Conservation (phyloP, 1,140 invertebrate species). For the Archegozetes longisetosus region DNA sequence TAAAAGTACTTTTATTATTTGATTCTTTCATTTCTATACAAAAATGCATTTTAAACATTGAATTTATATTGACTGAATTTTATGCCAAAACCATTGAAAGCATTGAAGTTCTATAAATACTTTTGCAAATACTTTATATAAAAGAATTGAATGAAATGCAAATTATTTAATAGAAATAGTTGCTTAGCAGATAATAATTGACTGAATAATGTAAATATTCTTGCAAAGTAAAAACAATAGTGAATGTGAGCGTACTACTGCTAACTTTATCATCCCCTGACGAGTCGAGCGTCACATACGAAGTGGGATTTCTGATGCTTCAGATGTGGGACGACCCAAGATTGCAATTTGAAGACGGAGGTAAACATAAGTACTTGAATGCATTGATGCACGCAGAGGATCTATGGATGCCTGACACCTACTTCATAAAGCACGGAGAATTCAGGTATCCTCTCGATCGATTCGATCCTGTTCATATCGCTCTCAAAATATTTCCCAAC, state of each 20-base stretch:
- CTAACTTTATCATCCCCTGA: conserved; percentile 82
- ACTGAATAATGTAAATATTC: conserved; percentile 14
- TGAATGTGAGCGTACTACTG: conserved; percentile 79
- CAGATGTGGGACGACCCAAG: conserved; percentile 80
- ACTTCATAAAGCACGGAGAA: conserved; percentile 69
- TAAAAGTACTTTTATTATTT: too few species aligned
- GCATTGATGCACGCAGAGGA: conserved; percentile 74
- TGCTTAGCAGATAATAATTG: too few species aligned
- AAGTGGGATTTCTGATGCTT: conserved; percentile 76
- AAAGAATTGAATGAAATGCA: too few species aligned
- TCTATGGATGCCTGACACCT: conserved; percentile 81
- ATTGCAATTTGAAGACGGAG: conserved; percentile 62
- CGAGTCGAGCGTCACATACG: conserved; percentile 90
- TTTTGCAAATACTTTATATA: too few species aligned
- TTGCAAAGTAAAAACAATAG: conserved; percentile 64
- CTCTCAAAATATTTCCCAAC: conserved; percentile 70
- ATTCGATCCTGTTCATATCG: conserved; percentile 73
- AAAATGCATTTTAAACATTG: too few species aligned
- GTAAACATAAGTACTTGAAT: conserved; percentile 67
- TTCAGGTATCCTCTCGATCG: conserved; percentile 74
- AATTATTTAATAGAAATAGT: too few species aligned
- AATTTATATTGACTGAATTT: too few species aligned
- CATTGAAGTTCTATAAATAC: too few species aligned
- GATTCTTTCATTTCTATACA: too few species aligned
- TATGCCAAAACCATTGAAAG: too few species aligned